phyloP scores from a whole-genome alignment of 2,888 invertebrate species.

The Nemapogon koenigi region DNA sequence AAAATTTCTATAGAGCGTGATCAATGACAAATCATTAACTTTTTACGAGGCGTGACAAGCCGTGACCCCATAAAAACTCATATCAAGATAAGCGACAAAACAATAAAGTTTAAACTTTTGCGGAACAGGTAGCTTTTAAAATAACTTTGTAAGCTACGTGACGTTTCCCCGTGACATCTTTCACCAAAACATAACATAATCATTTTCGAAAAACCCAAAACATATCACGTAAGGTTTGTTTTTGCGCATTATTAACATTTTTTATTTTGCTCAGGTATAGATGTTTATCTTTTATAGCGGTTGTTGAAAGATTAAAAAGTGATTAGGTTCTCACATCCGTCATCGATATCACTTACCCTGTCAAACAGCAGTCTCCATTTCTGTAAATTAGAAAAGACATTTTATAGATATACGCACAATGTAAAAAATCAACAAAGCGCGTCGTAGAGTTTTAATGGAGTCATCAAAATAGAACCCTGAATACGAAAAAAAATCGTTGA shows the following conservation, averaged over 20 bases:
- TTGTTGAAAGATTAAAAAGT: constrained; percentile 9
- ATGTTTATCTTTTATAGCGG: constrained; percentile 8
- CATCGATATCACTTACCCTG: constrained; percentile 65
- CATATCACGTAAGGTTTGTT: constrained; percentile 7
- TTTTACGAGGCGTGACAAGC: no score
- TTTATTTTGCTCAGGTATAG: constrained; percentile 6
- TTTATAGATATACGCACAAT: no score
- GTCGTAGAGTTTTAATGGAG: no score
- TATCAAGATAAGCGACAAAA: no score
- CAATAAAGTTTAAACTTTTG: no score
- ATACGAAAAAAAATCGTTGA: no score
- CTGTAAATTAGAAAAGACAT: constrained; percentile 59
- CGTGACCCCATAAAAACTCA: no score
- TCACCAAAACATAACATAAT: no score
- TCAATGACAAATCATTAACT: no score
- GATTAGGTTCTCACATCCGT: constrained; percentile 6
- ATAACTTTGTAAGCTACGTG: background rate
- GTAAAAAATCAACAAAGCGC: no score
- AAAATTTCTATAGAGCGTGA: no score
- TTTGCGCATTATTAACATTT: background rate
- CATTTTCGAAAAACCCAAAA: constrained; percentile 8
- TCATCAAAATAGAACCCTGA: no score
- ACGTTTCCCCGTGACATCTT: background rate
- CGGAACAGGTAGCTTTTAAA: background rate
- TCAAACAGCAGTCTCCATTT: constrained; percentile 91